These are phyloP conservation scores for Argya squamiceps DNA, from an alignment of 2,797 vertebrate genomes.

Conservation along the genomic window DNA sequence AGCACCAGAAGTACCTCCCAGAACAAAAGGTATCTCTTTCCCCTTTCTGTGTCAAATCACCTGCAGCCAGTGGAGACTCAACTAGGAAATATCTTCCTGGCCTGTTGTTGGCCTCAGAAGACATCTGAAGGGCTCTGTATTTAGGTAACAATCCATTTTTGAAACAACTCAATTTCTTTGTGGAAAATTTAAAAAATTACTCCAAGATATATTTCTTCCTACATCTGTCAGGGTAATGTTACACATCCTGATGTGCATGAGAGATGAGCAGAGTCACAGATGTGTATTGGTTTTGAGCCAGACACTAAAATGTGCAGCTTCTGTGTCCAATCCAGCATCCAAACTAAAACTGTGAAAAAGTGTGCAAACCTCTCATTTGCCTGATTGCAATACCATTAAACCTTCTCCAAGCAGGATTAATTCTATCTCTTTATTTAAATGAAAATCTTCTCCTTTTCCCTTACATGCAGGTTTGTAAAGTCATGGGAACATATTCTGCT, in stretches of 20 bases:
- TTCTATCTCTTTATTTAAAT: slow-evolving; percentile 19
- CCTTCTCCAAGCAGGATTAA: background rate
- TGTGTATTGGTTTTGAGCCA: slow-evolving; percentile 4
- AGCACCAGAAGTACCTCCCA: slow-evolving; percentile 11
- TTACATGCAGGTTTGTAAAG: background rate
- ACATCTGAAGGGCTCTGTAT: background rate
- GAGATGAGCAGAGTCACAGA: slow-evolving; percentile 19
- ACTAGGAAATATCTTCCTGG: background rate
- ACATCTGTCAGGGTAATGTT: slow-evolving; percentile 14
- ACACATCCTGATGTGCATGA: background rate
- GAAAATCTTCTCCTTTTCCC: slow-evolving; percentile 25
- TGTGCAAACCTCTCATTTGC: background rate
- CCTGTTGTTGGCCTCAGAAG: background rate
- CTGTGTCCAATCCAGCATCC: background rate
- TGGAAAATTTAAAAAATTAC: background rate
- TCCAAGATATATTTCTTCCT: slow-evolving; percentile 27
- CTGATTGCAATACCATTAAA: background rate
- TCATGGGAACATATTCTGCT: slow-evolving; percentile 39
- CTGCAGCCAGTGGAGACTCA: background rate
- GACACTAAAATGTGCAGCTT: background rate
- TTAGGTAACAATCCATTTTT: background rate
- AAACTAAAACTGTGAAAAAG: background rate
- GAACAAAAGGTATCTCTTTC: slow-evolving; percentile 30
- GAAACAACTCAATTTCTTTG: background rate
- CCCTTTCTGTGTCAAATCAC: background rate